Base-by-base conservation (phyloP, 2,888 invertebrate species). In the Cosmia trapezina region DNA sequence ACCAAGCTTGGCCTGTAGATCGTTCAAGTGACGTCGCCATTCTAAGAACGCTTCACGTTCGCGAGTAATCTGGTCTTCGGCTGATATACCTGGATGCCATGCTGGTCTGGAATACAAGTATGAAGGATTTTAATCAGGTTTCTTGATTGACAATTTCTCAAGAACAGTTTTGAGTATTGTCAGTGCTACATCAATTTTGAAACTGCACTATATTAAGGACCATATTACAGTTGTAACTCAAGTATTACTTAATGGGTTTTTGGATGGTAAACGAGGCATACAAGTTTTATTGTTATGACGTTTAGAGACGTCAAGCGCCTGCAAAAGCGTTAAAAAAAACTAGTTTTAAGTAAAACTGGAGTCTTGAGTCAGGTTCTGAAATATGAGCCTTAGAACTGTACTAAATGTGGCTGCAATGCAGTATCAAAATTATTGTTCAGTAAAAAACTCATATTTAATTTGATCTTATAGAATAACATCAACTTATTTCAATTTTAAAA, bases 11-110 rank as follows among this genome's bases (percentile, higher is more conserved):
- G 98, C 98, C 92, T 96, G 98, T 22, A 99, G 91, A 43, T 97
- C 92, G 5, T 99, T 98, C 70, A 99, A 95, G 70, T 97, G 96
- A 65, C 98, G 97, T 80, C 99, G 96, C 99, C 99, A 99, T 71
- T 98, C 97, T 1, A 99, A 94, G 91, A 99, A 99, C 5, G 97
- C 96, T 76, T 98, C 98, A 83, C 97, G 97, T 92, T 99, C 99
- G 66, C 97, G 97, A 17, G 94, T 95, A 70, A 98, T 97, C 73
- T 99, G 97, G 88, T 99, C 98, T 78, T 98, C 98, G 0, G 98
- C 96, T 37, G 98, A 97, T 60, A 98, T 98, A 3, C 97, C 97
- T 33, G 96, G 94, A 68, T 96, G 97, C 99, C 99, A 99, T 61
- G 95, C 94, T 0, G 99, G 99, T 88, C 99, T 97, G 88, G 17